phyloP scores from a whole-genome alignment of 2,888 invertebrate genomes.

The Spodoptera exigua region DNA sequence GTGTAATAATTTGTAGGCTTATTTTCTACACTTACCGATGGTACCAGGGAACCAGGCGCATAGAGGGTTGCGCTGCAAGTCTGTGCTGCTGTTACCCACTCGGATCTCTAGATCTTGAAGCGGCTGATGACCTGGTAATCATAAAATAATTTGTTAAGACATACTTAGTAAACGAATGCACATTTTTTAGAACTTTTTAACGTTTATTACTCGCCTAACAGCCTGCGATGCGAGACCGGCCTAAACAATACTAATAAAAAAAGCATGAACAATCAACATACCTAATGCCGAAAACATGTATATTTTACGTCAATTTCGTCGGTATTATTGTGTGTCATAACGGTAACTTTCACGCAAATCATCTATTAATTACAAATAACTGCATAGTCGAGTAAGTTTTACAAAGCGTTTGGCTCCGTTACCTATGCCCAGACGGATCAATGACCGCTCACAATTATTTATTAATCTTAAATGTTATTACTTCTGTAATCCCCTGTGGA shows the following conservation, averaged over 20 bases:
- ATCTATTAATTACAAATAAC: conserved; percentile 49
- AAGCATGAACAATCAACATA: conserved; percentile 11
- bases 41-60: conserved; percentile 98
- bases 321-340: conserved; percentile 41
- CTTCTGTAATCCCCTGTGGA: not conserved
- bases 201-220: too few relatives aligned
- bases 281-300: conserved; percentile 26
- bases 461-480: conserved; percentile 23
- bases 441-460: conserved; percentile 24
- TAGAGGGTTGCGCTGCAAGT: conserved; percentile 95
- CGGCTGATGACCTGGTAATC: conserved; percentile 93
- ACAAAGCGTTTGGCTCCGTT: conserved; percentile 30
- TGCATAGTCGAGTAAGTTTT: conserved; percentile 47
- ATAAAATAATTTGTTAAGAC: conserved; percentile 10
- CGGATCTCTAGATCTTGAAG: conserved; percentile 96
- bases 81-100: conserved; percentile 96
- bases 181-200: too few relatives aligned
- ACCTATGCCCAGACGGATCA: conserved; percentile 23
- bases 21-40: conserved; percentile 89
- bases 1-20: not conserved
- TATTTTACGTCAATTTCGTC: conserved; percentile 8
- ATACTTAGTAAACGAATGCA: too few relatives aligned
- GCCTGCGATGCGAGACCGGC: too few relatives aligned
- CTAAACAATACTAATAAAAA: not conserved
- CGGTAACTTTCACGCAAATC: conserved; percentile 49